These are phyloP conservation scores for Actias luna DNA, from an alignment of 2,888 invertebrate genomes.

Conservation along the genomic window DNA sequence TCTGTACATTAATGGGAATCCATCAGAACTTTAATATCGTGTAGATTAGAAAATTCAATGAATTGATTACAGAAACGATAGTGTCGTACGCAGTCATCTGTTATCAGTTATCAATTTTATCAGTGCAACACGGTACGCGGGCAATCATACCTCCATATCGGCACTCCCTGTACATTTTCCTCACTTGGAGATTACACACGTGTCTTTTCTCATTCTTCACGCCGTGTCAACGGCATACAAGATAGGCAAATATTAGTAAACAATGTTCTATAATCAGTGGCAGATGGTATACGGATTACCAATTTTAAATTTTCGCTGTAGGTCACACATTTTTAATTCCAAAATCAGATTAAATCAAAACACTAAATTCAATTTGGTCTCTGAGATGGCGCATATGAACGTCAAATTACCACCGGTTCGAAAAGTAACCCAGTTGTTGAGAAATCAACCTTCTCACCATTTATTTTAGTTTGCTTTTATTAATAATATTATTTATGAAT, in stretches of 20 bases:
- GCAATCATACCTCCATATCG: not conserved
- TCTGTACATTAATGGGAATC: not conserved
- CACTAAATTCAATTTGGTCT: no score
- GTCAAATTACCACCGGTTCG: no score
- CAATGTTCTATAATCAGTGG: no score
- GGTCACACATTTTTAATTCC: no score
- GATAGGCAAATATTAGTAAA: not conserved
- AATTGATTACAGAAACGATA: not conserved
- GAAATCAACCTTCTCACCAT: no score
- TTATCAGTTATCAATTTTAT: not conserved
- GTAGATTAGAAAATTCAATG: not conserved
- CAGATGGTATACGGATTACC: no score
- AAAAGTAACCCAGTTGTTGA: no score
- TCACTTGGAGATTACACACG: not conserved
- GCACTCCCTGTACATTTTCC: not conserved
- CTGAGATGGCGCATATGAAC: no score
- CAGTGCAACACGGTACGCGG: not conserved
- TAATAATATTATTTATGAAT: no score
- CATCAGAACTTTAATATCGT: not conserved
- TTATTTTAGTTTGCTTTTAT: no score
- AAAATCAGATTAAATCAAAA: no score
- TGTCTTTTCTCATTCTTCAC: not conserved
- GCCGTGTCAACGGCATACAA: not conserved
- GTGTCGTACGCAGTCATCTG: not conserved
- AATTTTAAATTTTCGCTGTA: no score